Conservation (phyloP, 2,888 invertebrate species). For the Pasiphila rectangulata region DNA sequence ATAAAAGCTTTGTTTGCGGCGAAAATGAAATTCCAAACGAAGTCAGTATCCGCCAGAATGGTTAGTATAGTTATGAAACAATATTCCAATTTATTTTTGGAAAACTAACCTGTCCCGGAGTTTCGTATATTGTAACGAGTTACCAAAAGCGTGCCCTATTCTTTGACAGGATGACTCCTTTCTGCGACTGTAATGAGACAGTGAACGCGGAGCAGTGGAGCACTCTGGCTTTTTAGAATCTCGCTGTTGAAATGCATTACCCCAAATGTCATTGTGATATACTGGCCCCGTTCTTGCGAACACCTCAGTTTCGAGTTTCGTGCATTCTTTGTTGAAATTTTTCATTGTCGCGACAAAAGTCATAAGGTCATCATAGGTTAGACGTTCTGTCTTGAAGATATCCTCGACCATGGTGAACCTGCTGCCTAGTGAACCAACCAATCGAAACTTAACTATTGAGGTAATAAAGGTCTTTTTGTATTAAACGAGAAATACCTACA, state of each 20-base stretch:
- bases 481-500: too few relatives aligned
- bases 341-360: too few relatives aligned
- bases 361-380: too few relatives aligned
- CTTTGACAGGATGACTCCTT: conserved; percentile 42
- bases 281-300: conserved; percentile 34
- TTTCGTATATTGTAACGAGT: conserved; percentile 42
- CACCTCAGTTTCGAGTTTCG: conserved; percentile 17
- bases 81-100: conserved; percentile 37
- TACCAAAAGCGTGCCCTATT: conserved; percentile 39
- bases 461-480: too few relatives aligned
- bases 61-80: conserved; percentile 46
- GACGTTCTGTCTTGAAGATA: too few relatives aligned
- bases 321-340: background rate
- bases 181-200: conserved; percentile 57
- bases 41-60: conserved; percentile 45
- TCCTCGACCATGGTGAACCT: too few relatives aligned
- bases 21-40: conserved; percentile 59
- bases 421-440: too few relatives aligned
- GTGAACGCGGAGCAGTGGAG: conserved; percentile 46
- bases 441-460: too few relatives aligned
- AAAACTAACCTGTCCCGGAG: conserved; percentile 24
- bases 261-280: conserved; percentile 44
- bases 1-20: conserved; percentile 65
- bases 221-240: conserved; percentile 49
- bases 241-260: conserved; percentile 46